A percentile compares a stretch with the other conserved stretches of the same genome.
Conservation (phyloP, 2,113 vertebrate genomes). For the Taurulus bubalis region DNA sequence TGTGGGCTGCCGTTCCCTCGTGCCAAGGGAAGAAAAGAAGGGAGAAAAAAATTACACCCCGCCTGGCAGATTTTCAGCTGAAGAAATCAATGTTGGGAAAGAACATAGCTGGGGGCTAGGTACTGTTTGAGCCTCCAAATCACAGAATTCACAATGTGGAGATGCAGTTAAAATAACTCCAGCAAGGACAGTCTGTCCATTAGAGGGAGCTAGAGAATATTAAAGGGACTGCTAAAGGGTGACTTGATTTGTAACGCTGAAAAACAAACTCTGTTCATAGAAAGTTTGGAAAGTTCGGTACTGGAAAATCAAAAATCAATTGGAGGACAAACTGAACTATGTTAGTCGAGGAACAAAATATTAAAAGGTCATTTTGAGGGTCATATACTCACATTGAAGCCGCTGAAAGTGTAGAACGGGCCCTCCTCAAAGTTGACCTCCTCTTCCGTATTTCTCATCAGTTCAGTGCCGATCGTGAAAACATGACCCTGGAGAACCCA, state of each 20-base stretch:
- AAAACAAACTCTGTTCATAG: conserved; percentile 31
- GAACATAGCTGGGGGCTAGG: conserved; percentile 70
- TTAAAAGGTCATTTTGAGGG: neutral
- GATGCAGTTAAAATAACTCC: conserved; percentile 53
- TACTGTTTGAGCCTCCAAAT: conserved; percentile 60
- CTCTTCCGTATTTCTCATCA: conserved; percentile 80
- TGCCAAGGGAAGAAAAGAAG: conserved; percentile 38
- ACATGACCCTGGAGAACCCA: conserved; percentile 49
- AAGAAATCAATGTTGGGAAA: conserved; percentile 73
- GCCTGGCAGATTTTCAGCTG: conserved; percentile 71
- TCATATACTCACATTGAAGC: conserved; percentile 79
- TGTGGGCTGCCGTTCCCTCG: conserved; percentile 58
- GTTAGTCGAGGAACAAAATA: conserved; percentile 7
- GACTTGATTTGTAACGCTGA: conserved; percentile 38
- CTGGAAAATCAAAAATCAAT: conserved; percentile 3
- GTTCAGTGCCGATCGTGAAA: conserved; percentile 81
- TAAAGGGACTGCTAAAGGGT: conserved; percentile 47
- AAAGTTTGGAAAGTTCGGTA: neutral
- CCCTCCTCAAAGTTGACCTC: conserved; percentile 58
- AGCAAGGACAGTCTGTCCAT: conserved; percentile 63
- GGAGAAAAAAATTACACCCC: conserved; percentile 47
- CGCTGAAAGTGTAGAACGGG: conserved; percentile 76
- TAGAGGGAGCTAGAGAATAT: conserved; percentile 80
- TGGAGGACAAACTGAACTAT: conserved; percentile 12
- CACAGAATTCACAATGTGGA: conserved; percentile 55